phyloP scores from a whole-genome alignment of 2,888 invertebrate genomes.

The Epirrhoe tristata region DNA sequence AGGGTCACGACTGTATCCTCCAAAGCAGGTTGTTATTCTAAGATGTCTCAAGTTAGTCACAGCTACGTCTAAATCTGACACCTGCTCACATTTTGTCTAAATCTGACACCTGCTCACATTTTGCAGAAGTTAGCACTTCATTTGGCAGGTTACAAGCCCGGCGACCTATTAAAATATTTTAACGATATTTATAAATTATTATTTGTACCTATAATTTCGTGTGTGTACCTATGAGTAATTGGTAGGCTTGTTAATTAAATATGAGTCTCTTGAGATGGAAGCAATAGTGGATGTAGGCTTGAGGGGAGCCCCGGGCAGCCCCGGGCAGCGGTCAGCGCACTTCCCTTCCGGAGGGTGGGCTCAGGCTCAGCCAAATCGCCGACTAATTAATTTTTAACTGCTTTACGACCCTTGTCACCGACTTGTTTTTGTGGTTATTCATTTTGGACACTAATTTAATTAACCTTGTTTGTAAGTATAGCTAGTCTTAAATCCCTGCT shows the following conservation, averaged over 20 bases:
- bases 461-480: neutral
- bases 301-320: neutral
- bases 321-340: conserved; percentile 1
- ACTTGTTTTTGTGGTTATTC: neutral
- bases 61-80: too few species aligned
- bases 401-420: conserved; percentile 3
- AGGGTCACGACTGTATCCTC: too few species aligned
- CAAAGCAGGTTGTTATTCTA: too few species aligned
- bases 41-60: too few species aligned
- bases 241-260: neutral
- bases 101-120: too few species aligned
- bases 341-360: neutral
- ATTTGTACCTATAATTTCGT: too few species aligned
- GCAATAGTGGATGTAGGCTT: conserved; percentile 3
- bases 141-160: too few species aligned
- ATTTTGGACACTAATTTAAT: conserved; percentile 3
- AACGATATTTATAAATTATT: too few species aligned
- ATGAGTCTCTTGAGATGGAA: neutral
- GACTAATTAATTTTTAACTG: conserved; percentile 20
- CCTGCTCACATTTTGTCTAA: too few species aligned
- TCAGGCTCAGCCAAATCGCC: conserved; percentile 4
- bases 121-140: too few species aligned
- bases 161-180: too few species aligned
- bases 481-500: neutral
- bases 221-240: too few species aligned